Evolutionary conservation across 2,797 vertebrate species (phyloP).

Genomic region (Astyanax mexicanus): DNA sequence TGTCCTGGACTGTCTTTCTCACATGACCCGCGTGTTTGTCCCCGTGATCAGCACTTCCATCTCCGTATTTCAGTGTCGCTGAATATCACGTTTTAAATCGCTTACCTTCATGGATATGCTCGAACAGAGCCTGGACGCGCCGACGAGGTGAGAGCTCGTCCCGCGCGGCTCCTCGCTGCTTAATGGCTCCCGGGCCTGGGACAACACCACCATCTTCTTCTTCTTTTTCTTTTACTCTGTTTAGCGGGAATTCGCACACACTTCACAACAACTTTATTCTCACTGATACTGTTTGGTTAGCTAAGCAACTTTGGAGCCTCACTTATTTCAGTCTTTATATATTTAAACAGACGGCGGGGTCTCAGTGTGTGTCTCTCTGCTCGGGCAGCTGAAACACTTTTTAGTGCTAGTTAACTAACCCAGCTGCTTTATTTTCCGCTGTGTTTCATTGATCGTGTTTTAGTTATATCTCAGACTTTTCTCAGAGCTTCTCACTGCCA

Average conservation of each 20-base stretch:
- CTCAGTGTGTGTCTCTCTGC: no score
- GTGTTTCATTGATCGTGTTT: no score
- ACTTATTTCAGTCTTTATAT: no score
- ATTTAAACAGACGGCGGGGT: no score
- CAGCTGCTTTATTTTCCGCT: no score
- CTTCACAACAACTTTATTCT: no score
- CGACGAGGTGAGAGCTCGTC: conserved; percentile 84
- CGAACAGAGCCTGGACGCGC: conserved; percentile 90
- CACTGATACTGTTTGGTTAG: no score
- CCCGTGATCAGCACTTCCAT: conserved; percentile 92
- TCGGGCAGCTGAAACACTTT: no score
- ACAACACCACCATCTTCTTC: conserved; percentile 56
- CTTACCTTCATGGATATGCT: conserved; percentile 88
- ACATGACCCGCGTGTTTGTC: conserved; percentile 98
- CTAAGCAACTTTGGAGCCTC: fast-evolving
- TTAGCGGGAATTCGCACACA: no score
- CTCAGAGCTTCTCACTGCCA: no score
- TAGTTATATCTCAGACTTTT: no score
- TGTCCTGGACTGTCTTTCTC: conserved; percentile 86
- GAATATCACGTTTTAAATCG: conserved; percentile 73
- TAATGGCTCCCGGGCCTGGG: conserved; percentile 67
- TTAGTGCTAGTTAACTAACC: no score
- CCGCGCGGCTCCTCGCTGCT: conserved; percentile 52
- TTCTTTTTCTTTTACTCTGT: conserved; percentile 14
- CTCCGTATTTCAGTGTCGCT: conserved; percentile 77